Conservation (phyloP, 2,797 vertebrate genomes). For the Scolopax bukidnonensis region DNA sequence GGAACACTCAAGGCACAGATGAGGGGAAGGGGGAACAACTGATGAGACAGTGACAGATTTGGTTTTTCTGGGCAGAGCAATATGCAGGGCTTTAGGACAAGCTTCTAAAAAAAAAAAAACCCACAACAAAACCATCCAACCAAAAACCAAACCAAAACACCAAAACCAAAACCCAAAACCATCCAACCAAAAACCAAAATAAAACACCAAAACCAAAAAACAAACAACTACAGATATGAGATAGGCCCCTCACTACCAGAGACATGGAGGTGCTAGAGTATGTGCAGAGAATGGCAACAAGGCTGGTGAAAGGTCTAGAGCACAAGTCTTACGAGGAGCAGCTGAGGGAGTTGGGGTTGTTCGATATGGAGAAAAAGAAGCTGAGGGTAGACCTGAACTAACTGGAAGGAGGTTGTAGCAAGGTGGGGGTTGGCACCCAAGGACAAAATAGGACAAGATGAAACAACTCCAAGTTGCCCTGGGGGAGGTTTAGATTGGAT, state of each 20-base stretch:
- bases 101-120: background rate
- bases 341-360: background rate
- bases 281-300: background rate
- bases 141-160: too few species aligned
- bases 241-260: background rate
- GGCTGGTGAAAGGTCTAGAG: background rate
- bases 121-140: too few species aligned
- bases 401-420: background rate
- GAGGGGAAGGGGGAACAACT: background rate
- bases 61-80: background rate
- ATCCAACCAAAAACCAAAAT: background rate
- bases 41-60: background rate
- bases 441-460: background rate
- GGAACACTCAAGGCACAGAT: background rate
- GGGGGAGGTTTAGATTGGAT: background rate
- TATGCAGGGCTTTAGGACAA: background rate
- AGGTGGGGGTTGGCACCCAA: background rate
- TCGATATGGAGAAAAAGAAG: background rate
- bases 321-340: background rate
- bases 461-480: background rate
- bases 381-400: background rate
- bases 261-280: background rate
- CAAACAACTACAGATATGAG: background rate
- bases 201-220: background rate
- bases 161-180: too few species aligned